Evolutionary conservation across 2,113 vertebrate species (phyloP).

Genomic region (Cyanistes caeruleus): DNA sequence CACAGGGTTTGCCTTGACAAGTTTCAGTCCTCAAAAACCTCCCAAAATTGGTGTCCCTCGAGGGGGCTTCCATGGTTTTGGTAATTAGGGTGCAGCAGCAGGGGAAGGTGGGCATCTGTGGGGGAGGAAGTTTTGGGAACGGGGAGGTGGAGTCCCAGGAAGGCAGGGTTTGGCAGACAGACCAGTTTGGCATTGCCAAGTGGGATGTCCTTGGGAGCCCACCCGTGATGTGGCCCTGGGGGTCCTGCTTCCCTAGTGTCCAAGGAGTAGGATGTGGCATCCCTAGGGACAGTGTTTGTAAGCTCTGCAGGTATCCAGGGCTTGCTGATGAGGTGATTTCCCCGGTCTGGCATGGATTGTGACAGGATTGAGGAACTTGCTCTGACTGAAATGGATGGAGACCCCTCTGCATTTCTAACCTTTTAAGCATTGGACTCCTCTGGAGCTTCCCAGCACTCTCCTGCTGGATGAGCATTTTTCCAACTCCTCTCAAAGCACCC

Average conservation of each 20-base stretch:
- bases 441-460: background rate
- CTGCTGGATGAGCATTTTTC: background rate
- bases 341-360: background rate
- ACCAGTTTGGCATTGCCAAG: background rate
- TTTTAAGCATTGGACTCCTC: background rate
- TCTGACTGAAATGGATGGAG: background rate
- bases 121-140: background rate
- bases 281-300: background rate
- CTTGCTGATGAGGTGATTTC: background rate
- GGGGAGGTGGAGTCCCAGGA: background rate
- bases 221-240: fast-evolving
- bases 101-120: background rate
- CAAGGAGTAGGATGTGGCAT: background rate
- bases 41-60: background rate
- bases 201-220: background rate
- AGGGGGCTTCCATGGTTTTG: background rate
- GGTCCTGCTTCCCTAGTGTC: background rate
- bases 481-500: background rate
- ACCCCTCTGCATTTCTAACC: background rate
- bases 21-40: background rate
- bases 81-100: background rate
- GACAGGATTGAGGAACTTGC: background rate
- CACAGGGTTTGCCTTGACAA: background rate
- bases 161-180: background rate
- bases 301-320: background rate